Percentiles rank a stretch among this genome's conserved stretches.
These are phyloP conservation scores for Montipora cactus DNA, from an alignment of 64 coral and sea anemone genomes.

Conservation along the genomic window DNA sequence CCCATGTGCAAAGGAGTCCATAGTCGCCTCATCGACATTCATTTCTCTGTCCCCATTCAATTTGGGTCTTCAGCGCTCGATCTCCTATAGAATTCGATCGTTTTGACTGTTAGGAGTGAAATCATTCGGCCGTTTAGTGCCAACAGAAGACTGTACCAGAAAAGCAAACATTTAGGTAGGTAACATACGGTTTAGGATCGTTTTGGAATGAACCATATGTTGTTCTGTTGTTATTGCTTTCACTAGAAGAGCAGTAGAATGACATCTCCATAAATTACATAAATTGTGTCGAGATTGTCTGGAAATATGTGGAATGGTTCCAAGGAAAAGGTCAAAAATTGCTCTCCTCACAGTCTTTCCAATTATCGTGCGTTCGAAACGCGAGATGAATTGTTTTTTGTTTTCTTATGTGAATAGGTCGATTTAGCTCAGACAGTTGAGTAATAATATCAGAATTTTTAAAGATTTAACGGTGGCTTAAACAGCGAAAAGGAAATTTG, in stretches of 20 bases:
- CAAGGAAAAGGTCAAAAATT: not conserved
- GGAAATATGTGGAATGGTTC: not conserved
- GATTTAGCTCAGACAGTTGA: slow-evolving; percentile 2
- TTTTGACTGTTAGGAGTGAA: not conserved
- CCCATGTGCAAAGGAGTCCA: slow-evolving; percentile 41
- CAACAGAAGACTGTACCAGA: not conserved
- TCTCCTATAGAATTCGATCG: not conserved
- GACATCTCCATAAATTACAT: slow-evolving; percentile 58
- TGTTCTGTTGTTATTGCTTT: slow-evolving; percentile 60
- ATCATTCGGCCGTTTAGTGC: not conserved
- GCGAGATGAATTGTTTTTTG: slow-evolving; percentile 29
- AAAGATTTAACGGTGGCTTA: not conserved
- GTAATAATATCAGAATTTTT: not conserved
- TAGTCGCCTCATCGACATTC: not conserved
- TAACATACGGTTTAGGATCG: slow-evolving; percentile 39
- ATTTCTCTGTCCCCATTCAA: slow-evolving; percentile 1
- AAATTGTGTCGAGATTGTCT: slow-evolving; percentile 2
- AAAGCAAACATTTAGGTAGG: slow-evolving; percentile 51
- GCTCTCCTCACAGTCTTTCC: too few relatives aligned
- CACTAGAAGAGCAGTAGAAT: slow-evolving; percentile 36
- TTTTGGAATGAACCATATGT: slow-evolving; percentile 54
- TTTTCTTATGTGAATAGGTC: slow-evolving; percentile 35
- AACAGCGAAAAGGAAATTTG: not conserved
- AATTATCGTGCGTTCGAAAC: slow-evolving; percentile 4
- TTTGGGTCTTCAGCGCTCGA: slow-evolving; percentile 5